Evolutionary conservation across 1,140 invertebrate species (phyloP).

Genomic region (Pararge aegeria): DNA sequence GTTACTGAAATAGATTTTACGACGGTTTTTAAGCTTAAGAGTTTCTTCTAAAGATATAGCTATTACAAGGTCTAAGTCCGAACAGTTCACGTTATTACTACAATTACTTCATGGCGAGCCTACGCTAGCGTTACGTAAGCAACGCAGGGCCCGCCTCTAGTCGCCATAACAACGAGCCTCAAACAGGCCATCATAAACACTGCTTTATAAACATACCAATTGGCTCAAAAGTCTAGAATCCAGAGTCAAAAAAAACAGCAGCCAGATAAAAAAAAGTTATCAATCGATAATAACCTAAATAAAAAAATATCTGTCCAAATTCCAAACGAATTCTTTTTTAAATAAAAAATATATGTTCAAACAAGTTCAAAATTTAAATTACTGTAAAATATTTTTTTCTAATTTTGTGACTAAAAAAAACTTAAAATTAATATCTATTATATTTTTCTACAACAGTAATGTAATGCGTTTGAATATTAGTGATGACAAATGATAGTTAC

Average conservation of each 20-base stretch:
- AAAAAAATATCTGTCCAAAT: too few relatives aligned
- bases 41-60: too few relatives aligned
- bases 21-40: too few relatives aligned
- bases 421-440: too few relatives aligned
- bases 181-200: conserved; percentile 47
- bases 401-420: too few relatives aligned
- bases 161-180: conserved; percentile 52
- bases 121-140: conserved; percentile 45
- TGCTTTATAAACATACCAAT: conserved; percentile 18
- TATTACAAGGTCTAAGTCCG: too few relatives aligned
- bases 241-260: neutral
- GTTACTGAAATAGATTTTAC: too few relatives aligned
- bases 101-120: neutral
- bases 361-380: too few relatives aligned
- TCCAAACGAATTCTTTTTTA: too few relatives aligned
- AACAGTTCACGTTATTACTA: neutral
- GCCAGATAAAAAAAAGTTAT: neutral
- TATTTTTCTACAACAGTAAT: neutral
- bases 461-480: conserved; percentile 36
- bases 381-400: too few relatives aligned
- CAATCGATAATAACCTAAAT: too few relatives aligned
- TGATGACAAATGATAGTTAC: conserved; percentile 34
- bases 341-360: too few relatives aligned
- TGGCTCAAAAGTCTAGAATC: neutral
- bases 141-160: conserved; percentile 38